Percentiles rank a stretch among this genome's conserved stretches.
phyloP scores from a whole-genome alignment of 2,113 vertebrate genomes.

The Octodon degus region DNA sequence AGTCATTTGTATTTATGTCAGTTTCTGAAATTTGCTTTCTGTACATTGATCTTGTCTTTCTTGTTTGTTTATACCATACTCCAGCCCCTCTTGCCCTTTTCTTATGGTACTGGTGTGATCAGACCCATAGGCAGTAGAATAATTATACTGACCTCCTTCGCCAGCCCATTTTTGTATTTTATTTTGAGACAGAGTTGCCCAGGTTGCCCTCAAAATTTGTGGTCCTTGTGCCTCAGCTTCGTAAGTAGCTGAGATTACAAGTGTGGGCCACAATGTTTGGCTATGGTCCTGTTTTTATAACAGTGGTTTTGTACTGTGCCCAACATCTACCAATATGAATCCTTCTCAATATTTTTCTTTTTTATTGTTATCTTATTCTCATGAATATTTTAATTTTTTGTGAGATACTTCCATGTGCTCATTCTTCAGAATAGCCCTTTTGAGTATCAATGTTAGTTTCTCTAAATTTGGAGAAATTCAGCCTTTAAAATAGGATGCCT shows the following conservation, averaged over 20 bases:
- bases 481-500: conserved; percentile 8
- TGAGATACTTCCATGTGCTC: not conserved
- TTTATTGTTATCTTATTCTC: not conserved
- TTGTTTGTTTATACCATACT: not conserved
- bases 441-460: conserved; percentile 46
- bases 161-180: not conserved
- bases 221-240: not conserved
- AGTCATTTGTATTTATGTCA: not conserved
- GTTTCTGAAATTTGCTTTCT: conserved; percentile 23
- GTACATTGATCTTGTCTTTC: not conserved
- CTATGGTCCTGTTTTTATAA: not conserved
- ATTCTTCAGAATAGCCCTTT: conserved; percentile 28
- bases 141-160: not conserved
- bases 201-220: not conserved
- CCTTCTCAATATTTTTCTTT: not conserved
- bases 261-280: not conserved
- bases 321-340: not conserved
- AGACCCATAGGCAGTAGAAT: not conserved
- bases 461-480: conserved; percentile 39
- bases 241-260: not conserved
- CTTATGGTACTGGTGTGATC: not conserved
- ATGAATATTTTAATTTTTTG: conserved; percentile 40
- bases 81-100: not conserved
- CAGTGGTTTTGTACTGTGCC: not conserved
- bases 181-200: not conserved